Evolutionary conservation across 2,888 invertebrate genomes (phyloP).

Genomic region (Nomada ferruginata): DNA sequence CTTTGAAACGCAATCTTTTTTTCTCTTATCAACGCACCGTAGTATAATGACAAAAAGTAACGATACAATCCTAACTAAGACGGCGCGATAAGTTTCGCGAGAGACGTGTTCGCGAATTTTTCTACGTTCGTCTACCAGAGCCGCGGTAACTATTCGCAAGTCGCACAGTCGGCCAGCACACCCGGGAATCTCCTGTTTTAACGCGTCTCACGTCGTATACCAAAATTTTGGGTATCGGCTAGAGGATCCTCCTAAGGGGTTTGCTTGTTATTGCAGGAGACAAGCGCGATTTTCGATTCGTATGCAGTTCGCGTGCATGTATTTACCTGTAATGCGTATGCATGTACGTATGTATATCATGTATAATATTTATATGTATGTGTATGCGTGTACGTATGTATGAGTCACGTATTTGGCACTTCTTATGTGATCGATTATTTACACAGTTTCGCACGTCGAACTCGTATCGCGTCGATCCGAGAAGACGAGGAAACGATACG

Average conservation of each 20-base stretch:
- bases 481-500: constrained; percentile 14
- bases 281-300: constrained; percentile 33
- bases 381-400: constrained; percentile 32
- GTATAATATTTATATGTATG: constrained; percentile 2
- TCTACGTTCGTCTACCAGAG: neutral
- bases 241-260: neutral
- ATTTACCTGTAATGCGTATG: constrained; percentile 29
- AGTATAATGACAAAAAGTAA: too few species aligned
- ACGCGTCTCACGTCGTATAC: constrained; percentile 4
- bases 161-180: constrained; percentile 11
- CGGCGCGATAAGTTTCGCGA: neutral
- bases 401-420: constrained; percentile 68
- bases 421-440: constrained; percentile 64
- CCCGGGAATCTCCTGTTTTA: constrained; percentile 14
- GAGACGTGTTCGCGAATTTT: constrained; percentile 9
- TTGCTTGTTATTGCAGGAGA: constrained; percentile 37
- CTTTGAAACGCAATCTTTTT: too few species aligned
- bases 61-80: neutral
- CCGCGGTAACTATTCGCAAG: constrained; percentile 24
- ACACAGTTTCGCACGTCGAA: constrained; percentile 55
- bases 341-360: constrained; percentile 11
- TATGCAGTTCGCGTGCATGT: constrained; percentile 13
- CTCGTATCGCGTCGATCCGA: constrained; percentile 41
- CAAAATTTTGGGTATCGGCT: constrained; percentile 10
- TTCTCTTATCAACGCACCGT: too few species aligned